Percentiles rank a stretch among this genome's conserved stretches.
phyloP scores from a whole-genome alignment of 2,113 vertebrate species.

The Heterotis niloticus region DNA sequence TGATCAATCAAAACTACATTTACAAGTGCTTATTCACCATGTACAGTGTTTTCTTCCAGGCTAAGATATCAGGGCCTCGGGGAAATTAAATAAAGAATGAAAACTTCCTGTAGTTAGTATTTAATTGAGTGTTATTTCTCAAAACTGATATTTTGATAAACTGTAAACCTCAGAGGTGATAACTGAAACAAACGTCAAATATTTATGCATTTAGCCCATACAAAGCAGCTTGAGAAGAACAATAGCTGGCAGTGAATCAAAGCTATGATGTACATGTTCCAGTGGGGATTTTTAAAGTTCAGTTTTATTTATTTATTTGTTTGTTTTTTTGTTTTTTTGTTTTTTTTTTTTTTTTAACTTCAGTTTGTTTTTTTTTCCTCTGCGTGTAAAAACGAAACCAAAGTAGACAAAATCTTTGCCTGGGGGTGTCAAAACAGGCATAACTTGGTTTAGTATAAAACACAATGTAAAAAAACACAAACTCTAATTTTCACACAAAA shows the following conservation, averaged over 20 bases:
- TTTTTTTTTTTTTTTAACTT: too few relatives aligned
- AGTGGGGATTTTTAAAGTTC: slow-evolving; percentile 4
- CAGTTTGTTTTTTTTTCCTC: too few relatives aligned
- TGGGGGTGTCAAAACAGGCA: background rate
- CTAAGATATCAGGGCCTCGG: background rate
- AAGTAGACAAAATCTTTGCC: background rate
- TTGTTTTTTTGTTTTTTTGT: too few relatives aligned
- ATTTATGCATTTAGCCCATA: too few relatives aligned
- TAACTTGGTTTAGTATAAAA: background rate
- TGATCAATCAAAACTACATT: background rate
- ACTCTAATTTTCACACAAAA: background rate
- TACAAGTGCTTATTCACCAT: background rate
- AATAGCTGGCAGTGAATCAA: too few relatives aligned
- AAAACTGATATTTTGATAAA: background rate
- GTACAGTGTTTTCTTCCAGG: slow-evolving; percentile 14
- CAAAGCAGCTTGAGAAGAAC: too few relatives aligned
- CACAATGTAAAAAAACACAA: background rate
- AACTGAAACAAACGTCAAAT: too few relatives aligned
- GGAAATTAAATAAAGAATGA: background rate
- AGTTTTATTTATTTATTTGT: background rate
- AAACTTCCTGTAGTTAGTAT: background rate
- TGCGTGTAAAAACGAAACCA: background rate
- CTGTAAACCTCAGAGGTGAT: background rate
- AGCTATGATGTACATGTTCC: background rate
- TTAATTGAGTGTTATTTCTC: background rate